A percentile compares a stretch with the other conserved stretches of the same genome.
Evolutionary conservation across 2,888 invertebrate species (phyloP).

Genomic region (Brachyptera putata): DNA sequence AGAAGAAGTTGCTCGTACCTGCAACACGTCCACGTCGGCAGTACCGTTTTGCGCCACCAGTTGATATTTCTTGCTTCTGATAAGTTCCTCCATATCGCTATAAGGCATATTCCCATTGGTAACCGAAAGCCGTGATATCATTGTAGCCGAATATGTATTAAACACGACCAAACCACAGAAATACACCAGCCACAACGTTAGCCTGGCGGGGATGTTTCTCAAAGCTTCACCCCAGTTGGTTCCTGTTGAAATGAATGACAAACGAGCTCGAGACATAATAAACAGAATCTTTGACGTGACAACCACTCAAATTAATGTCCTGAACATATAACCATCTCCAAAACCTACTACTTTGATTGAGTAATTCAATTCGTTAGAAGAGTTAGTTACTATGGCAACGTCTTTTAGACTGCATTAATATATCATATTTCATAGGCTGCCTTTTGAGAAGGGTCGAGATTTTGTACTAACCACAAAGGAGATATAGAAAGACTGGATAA

Average conservation of each 20-base stretch:
- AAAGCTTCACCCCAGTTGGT: slow-evolving; percentile 6
- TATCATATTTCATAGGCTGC: no score
- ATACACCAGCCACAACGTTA: slow-evolving; percentile 5
- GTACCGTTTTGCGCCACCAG: background rate
- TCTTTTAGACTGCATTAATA: no score
- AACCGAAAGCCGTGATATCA: slow-evolving; percentile 6
- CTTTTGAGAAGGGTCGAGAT: no score
- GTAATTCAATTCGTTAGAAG: no score
- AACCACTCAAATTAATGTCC: no score
- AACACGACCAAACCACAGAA: slow-evolving; percentile 15
- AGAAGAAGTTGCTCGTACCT: slow-evolving; percentile 8
- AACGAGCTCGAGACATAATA: no score
- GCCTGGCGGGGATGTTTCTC: background rate
- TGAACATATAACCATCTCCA: no score
- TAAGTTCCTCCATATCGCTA: slow-evolving; percentile 2
- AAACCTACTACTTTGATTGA: no score
- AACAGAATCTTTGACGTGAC: no score
- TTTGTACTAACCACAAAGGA: no score
- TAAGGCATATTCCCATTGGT: background rate
- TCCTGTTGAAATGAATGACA: background rate
- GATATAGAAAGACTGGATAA: no score
- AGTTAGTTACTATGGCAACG: no score
- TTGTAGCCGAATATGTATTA: slow-evolving; percentile 11
- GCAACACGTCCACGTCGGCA: slow-evolving; percentile 3
- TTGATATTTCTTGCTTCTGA: background rate